Base-by-base conservation (phyloP, 2,888 invertebrate species). In the Sipunculus nudus region DNA sequence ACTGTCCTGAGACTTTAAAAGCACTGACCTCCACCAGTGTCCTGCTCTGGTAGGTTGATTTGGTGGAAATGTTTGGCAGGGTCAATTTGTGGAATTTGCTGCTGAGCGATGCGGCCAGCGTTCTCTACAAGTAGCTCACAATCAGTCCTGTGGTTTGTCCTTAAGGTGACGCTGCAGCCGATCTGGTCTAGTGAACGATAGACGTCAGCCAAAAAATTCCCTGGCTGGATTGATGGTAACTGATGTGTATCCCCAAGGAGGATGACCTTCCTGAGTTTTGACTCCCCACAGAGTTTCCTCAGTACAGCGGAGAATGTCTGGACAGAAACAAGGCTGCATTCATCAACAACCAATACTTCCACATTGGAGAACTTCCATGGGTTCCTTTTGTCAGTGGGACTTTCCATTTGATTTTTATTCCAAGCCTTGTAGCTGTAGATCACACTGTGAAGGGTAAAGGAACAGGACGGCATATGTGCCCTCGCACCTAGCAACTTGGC, bases 201-300 rank as follows among this genome's bases (percentile, higher is more conserved):
- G 8, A 73, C 61, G 61, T 74, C 79, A 1, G 58, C 54, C n/a
- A 80, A 70, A 54, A 80, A 78, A 58, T 77, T 73, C 16, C 80
- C 80, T 2, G 80, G 75, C 55, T 78, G 78, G 8, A 80, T 78
- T 19, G 78, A 78, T 0, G 80, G 80, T 49, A 80, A 64, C 67
- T 80, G 80, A 53, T 77, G 46, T 1, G 78, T 57, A 56, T 80
- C 80, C 0, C 80, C 80, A 1, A 80, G 70, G 5, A 80, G 65
- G 8, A 80, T 70, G 25, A 80, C 52, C 58, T 75, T 72, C 13
- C 58, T 43, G 16, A 80, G 65, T 19, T 69, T 41, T 1, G 76
- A 69, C 23, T 76, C 47, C 6, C 63, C 58, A 31, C 68, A 48
- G 13, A 80, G 68, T 28, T 75, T 68, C 35, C 68, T 67, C 8